phyloP scores from a whole-genome alignment of 2,113 vertebrate genomes.

The Stigmatopora argus region DNA sequence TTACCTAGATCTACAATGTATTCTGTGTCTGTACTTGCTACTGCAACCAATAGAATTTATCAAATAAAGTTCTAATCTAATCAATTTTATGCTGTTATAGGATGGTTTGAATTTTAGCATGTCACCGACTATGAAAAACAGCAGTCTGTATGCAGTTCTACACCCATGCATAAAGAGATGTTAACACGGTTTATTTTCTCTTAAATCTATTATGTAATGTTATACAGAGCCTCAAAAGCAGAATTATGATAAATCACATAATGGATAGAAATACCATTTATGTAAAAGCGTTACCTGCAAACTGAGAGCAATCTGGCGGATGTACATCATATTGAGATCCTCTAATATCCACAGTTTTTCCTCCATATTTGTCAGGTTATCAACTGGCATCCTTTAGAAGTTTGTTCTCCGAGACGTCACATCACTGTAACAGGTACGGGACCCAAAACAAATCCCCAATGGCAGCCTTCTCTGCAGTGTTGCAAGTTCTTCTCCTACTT shows the following conservation, averaged over 20 bases:
- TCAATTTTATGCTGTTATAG: too few species aligned
- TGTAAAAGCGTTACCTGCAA: slow-evolving; percentile 76
- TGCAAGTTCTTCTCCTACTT: slow-evolving; percentile 25
- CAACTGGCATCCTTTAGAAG: slow-evolving; percentile 60
- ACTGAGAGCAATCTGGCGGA: slow-evolving; percentile 89
- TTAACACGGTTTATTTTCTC: not conserved
- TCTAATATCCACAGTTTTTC: slow-evolving; percentile 87
- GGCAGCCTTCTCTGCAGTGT: not conserved
- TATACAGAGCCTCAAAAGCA: not conserved
- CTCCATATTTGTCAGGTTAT: slow-evolving; percentile 78
- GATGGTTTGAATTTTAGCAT: not conserved
- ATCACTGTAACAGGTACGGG: slow-evolving; percentile 19
- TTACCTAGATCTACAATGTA: too few species aligned
- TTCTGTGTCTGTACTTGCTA: too few species aligned
- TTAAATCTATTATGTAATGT: not conserved
- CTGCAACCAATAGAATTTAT: too few species aligned
- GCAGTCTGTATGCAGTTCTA: not conserved
- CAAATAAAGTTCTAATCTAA: too few species aligned
- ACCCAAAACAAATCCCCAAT: slow-evolving; percentile 27
- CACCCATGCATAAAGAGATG: not conserved
- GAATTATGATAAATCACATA: not conserved
- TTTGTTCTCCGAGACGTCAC: not conserved
- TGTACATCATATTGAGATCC: slow-evolving; percentile 95
- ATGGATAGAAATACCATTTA: not conserved
- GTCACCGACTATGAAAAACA: not conserved